Conservation (phyloP, 2,113 vertebrate genomes). For the Sebastes fasciatus region DNA sequence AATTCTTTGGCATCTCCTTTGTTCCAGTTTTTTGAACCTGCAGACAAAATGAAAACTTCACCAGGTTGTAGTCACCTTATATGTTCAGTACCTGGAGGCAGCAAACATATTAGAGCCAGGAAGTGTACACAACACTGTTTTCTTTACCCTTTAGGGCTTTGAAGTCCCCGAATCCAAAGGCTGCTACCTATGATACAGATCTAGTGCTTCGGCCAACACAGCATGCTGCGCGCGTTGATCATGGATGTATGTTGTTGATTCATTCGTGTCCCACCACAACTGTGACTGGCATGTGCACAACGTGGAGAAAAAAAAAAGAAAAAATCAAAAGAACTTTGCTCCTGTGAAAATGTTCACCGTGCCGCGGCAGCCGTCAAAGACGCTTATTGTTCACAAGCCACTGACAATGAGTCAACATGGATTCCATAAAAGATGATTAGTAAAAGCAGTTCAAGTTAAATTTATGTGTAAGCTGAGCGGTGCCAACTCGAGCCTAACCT, state of each 20-base stretch:
- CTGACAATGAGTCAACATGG: conserved; percentile 23
- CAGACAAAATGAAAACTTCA: neutral
- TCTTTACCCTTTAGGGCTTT: conserved; percentile 38
- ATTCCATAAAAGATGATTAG: conserved; percentile 36
- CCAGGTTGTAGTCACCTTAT: neutral
- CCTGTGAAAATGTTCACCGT: conserved; percentile 21
- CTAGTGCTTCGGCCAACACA: conserved; percentile 21
- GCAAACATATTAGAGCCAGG: conserved; percentile 11
- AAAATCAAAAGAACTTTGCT: conserved; percentile 52
- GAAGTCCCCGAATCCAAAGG: conserved; percentile 50
- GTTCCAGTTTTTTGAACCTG: neutral
- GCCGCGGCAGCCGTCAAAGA: neutral
- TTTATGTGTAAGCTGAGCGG: conserved; percentile 18
- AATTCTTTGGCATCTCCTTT: neutral
- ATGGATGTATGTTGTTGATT: conserved; percentile 38
- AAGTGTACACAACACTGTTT: conserved; percentile 15
- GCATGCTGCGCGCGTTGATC: conserved; percentile 50
- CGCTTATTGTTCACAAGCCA: conserved; percentile 9
- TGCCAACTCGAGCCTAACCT: conserved; percentile 7
- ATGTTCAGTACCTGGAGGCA: neutral
- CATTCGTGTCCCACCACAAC: conserved; percentile 7
- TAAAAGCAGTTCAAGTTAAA: neutral
- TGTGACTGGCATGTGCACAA: conserved; percentile 43
- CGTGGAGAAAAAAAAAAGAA: conserved; percentile 4
- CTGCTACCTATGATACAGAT: conserved; percentile 28